Conservation (phyloP, 2,888 invertebrate species). For the Agrotis puta region DNA sequence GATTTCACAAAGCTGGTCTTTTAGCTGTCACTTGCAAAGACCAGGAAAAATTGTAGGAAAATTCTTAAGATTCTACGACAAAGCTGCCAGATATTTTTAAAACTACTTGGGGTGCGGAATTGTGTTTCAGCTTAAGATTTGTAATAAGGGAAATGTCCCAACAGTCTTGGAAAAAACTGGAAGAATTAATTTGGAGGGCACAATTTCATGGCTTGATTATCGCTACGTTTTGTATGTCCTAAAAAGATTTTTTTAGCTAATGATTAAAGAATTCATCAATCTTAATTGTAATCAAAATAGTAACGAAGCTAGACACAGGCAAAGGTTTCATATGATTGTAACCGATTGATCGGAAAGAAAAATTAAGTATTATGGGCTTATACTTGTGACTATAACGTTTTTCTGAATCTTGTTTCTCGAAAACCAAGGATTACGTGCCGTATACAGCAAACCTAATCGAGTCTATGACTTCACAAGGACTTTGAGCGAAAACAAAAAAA, state of each 20-base stretch:
- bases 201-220: not conserved
- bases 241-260: too few species aligned
- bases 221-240: not conserved
- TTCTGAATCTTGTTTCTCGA: too few species aligned
- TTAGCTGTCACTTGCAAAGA: constrained; percentile 20
- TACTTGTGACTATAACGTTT: too few species aligned
- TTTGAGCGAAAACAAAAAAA: not conserved
- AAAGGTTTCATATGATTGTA: too few species aligned
- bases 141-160: constrained; percentile 23
- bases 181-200: not conserved
- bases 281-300: too few species aligned
- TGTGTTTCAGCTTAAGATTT: constrained; percentile 33
- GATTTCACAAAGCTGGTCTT: not conserved
- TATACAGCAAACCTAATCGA: not conserved
- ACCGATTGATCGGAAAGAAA: too few species aligned
- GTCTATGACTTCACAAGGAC: not conserved
- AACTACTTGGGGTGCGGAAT: constrained; percentile 16
- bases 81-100: constrained; percentile 43
- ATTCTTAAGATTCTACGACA: constrained; percentile 27
- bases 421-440: too few species aligned
- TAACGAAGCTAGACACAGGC: too few species aligned
- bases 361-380: too few species aligned
- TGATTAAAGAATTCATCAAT: too few species aligned
- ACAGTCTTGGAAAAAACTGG: not conserved
- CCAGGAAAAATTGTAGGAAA: not conserved